Conservation (phyloP, 2,113 vertebrate genomes). For the Alouatta palliata region DNA sequence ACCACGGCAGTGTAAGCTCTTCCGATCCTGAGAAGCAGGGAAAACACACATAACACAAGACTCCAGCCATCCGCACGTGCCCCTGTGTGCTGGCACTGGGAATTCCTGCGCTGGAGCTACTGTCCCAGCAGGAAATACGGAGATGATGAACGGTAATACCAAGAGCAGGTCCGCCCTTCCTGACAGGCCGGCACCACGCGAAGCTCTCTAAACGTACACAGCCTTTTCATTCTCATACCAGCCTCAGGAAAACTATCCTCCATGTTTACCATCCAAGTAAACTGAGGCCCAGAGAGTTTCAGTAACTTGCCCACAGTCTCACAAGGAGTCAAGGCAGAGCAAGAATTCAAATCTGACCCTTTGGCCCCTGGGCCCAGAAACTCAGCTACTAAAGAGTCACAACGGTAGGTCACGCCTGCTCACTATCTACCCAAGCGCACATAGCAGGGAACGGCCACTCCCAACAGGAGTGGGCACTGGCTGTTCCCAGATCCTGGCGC, state of each 20-base stretch:
- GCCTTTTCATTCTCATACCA: not conserved
- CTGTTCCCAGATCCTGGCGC: not conserved
- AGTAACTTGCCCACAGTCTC: not conserved
- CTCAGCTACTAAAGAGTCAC: no score
- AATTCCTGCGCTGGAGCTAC: not conserved
- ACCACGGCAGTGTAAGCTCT: fast-evolving
- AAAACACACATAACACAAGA: not conserved
- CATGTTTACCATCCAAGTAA: fast-evolving
- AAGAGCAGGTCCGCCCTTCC: fast-evolving
- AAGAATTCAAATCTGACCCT: no score
- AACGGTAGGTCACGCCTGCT: fast-evolving
- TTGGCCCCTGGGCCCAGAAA: not conserved
- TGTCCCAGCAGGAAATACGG: not conserved
- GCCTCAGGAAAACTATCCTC: not conserved
- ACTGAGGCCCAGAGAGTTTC: not conserved
- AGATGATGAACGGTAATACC: fast-evolving
- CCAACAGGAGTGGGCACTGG: not conserved
- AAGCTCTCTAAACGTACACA: fast-evolving
- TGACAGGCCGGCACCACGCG: fast-evolving
- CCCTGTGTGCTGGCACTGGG: fast-evolving
- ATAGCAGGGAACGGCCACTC: not conserved
- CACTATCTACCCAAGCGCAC: not conserved
- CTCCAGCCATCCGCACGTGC: fast-evolving
- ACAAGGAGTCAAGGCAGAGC: not conserved
- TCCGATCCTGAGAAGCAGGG: not conserved